Evolutionary conservation across 2,888 invertebrate species (phyloP).

Genomic region (Asteroscopus sphinx): DNA sequence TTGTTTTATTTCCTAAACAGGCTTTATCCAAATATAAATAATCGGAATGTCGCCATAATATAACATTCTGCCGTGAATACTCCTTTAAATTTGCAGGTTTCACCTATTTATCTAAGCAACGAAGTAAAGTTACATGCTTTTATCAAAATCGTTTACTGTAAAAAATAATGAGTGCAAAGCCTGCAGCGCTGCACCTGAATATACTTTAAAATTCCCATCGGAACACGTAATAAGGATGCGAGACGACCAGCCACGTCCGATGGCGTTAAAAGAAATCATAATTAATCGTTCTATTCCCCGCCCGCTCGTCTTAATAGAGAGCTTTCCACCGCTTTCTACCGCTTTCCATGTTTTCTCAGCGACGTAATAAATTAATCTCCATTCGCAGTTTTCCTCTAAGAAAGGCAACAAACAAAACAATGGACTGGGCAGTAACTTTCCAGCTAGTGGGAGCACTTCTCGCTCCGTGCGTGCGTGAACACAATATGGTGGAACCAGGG

Average conservation of each 20-base stretch:
- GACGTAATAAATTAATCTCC: constrained; percentile 88
- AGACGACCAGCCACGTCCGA: constrained; percentile 69
- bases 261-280: constrained; percentile 87
- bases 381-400: constrained; percentile 74
- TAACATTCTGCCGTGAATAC: no score
- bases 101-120: no score
- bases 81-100: no score
- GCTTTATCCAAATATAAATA: constrained; percentile 11
- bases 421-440: constrained; percentile 70
- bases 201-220: constrained; percentile 57
- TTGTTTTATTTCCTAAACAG: constrained; percentile 13
- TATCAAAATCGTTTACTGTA: constrained; percentile 32
- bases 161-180: constrained; percentile 38
- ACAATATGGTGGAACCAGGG: constrained; percentile 15
- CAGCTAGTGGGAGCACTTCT: constrained; percentile 48
- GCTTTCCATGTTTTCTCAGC: constrained; percentile 85
- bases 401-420: constrained; percentile 78
- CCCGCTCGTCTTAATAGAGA: constrained; percentile 86
- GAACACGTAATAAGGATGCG: constrained; percentile 68
- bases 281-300: constrained; percentile 84
- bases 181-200: constrained; percentile 36
- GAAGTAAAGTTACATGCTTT: no score
- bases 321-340: constrained; percentile 77
- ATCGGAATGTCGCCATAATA: constrained; percentile 2
- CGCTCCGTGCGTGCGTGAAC: constrained; percentile 49